Base-by-base conservation (phyloP, 1,140 invertebrate species). In the Cheumatopsyche charites region DNA sequence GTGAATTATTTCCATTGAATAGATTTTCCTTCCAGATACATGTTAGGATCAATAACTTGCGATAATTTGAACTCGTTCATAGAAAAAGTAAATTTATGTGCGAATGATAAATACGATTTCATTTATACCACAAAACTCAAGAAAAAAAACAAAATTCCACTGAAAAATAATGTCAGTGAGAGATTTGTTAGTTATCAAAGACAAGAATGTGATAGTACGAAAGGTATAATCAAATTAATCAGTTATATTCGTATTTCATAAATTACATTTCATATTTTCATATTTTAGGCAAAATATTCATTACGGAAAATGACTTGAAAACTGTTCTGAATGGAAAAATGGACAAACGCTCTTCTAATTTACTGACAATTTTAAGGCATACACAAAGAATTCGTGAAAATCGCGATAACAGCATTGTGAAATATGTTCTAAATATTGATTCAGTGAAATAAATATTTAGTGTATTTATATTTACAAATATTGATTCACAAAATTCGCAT, bases 231-330 rank as follows among this genome's bases (percentile, higher is more conserved):
- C 26, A 21, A 3, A 36, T 13, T 17, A 36, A 52, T 49, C 25
- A 5, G 1, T 11, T 3, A 70, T 62, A 17, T 12, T 65, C n/a
- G 1, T 13, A 4, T 62, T 26, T 13, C 45, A 49, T 13, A 23
- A 17, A 3, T 26, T 41, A 55, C 15, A 12, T 15, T 15, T 25
- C 36, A 26, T 63, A 63, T 49, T 71, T 7, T 52, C 17, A 9
- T 45, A n/a, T 70, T 67, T 23, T 66, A 76, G 75, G 72, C 7
- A 76, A 73, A 65, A 42, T 26, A 5, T 76, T 76, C 29, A 67
- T 76, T 29, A 76, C 75, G 3, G 69, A 72, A 62, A 72, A 76
- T 49, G 75, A 76, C 29, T 67, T 76, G 13, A 76, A 76, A 61
- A 58, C 7, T 21, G 29, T 41, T n/a, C 43, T 73, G 66, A 69